Conservation (phyloP, 2,113 vertebrate genomes). For the Platysteira castanea region DNA sequence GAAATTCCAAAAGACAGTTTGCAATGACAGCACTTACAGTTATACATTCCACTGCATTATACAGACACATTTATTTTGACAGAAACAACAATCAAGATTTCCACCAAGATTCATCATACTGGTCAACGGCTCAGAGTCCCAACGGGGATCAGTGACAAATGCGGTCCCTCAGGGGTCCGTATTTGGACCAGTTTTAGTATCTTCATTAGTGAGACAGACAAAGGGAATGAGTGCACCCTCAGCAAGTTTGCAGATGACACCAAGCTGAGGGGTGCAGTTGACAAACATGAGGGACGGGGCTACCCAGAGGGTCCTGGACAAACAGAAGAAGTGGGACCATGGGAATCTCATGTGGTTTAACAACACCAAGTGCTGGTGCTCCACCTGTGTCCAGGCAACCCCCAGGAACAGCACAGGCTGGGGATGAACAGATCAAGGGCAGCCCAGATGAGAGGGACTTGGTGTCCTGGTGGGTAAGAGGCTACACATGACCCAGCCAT, state of each 20-base stretch:
- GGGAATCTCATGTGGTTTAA: not conserved
- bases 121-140: not conserved
- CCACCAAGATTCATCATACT: not conserved
- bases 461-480: not conserved
- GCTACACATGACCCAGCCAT: not conserved
- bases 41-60: not conserved
- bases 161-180: not conserved
- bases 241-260: not conserved
- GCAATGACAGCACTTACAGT: not conserved
- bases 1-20: constrained; percentile 18
- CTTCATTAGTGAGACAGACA: not conserved
- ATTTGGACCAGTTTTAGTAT: not conserved
- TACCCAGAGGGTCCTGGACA: not conserved
- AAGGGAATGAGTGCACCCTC: not conserved
- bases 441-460: rapidly evolving
- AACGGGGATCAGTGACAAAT: rapidly evolving
- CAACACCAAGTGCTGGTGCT: not conserved
- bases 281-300: not conserved
- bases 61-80: not conserved
- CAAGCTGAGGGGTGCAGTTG: not conserved
- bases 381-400: not conserved
- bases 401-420: not conserved
- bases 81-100: not conserved
- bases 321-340: not conserved
- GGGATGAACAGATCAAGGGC: not conserved